Conservation (phyloP, 2,888 invertebrate species). For the Temnothorax unifasciatus region DNA sequence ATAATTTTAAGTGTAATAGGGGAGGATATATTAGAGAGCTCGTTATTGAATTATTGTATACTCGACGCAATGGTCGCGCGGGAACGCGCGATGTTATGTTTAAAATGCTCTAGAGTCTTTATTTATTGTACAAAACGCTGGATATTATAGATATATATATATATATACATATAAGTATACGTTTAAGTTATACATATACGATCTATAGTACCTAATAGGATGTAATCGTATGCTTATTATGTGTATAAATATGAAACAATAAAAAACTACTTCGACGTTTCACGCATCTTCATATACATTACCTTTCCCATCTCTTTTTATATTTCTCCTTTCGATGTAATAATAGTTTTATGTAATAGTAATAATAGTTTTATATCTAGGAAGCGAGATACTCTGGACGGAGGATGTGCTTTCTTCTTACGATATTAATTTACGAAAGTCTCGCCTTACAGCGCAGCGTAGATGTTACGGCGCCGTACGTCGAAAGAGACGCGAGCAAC, state of each 20-base stretch:
- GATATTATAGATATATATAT: constrained; percentile 69
- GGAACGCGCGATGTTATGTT: constrained; percentile 76
- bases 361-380: not conserved
- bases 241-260: constrained; percentile 79
- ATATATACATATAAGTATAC: constrained; percentile 49
- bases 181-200: constrained; percentile 55
- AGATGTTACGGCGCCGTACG: not conserved
- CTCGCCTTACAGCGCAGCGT: not conserved
- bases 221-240: constrained; percentile 80
- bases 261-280: constrained; percentile 76
- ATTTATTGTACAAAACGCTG: constrained; percentile 82
- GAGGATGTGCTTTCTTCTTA: not conserved
- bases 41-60: constrained; percentile 73
- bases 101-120: constrained; percentile 80
- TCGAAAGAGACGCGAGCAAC: constrained; percentile 7
- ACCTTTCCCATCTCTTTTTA: not conserved
- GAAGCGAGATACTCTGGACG: not conserved
- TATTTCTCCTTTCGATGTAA: not conserved
- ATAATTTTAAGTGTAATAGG: constrained; percentile 37
- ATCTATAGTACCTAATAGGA: constrained; percentile 75
- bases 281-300: not conserved
- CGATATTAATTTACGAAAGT: constrained; percentile 39
- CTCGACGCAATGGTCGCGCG: constrained; percentile 67
- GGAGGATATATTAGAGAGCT: constrained; percentile 50
- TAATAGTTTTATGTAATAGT: not conserved